Conservation (phyloP, 1,140 invertebrate genomes). For the Zophobas morio region DNA sequence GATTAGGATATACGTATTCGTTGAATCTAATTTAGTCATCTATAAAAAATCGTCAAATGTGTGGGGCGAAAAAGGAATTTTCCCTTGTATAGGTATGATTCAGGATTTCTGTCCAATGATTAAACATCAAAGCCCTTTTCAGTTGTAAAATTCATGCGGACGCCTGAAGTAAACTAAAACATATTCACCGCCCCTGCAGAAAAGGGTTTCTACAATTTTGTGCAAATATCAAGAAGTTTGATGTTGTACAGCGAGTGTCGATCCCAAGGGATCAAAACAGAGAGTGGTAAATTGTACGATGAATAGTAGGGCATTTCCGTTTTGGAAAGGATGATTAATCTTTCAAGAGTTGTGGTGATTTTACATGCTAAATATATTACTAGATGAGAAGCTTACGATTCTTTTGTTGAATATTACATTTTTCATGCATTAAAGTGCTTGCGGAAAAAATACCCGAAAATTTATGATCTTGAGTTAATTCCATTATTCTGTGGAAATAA, state of each 20-base stretch:
- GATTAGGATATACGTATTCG: too few relatives aligned
- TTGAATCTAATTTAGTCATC: background rate
- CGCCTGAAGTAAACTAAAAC: slow-evolving; percentile 22
- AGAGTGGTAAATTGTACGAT: slow-evolving; percentile 16
- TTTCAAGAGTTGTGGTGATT: slow-evolving; percentile 25
- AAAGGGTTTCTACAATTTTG: slow-evolving; percentile 27
- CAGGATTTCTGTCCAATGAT: slow-evolving; percentile 3
- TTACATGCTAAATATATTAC: slow-evolving; percentile 16
- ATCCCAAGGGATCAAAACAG: slow-evolving; percentile 36
- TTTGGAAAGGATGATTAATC: slow-evolving; percentile 26
- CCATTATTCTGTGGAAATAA: too few relatives aligned
- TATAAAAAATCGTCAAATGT: background rate
- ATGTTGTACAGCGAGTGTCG: slow-evolving; percentile 14
- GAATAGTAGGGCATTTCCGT: slow-evolving; percentile 23
- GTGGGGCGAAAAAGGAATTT: too few relatives aligned
- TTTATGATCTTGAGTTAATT: background rate
- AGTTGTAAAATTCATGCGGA: slow-evolving; percentile 27
- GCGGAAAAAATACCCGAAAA: background rate
- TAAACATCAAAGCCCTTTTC: slow-evolving; percentile 27
- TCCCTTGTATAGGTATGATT: background rate
- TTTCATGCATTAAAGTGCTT: background rate
- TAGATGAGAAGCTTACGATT: background rate
- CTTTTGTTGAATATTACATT: slow-evolving; percentile 11
- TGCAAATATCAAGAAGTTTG: slow-evolving; percentile 40
- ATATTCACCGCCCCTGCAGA: slow-evolving; percentile 7